Conservation (phyloP, 2,888 invertebrate genomes). For the Sussaba pulchella region DNA sequence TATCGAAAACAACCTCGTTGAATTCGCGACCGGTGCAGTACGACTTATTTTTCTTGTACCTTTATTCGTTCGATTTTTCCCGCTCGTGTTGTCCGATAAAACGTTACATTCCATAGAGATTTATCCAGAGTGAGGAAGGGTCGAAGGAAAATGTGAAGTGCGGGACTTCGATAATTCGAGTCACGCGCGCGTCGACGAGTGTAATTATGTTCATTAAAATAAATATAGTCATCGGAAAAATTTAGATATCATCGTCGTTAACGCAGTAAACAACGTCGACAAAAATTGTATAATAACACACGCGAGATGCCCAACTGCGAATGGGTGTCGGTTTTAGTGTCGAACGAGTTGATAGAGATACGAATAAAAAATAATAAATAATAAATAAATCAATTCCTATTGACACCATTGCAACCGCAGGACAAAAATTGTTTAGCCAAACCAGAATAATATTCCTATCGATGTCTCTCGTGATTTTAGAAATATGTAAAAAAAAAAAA, state of each 20-base stretch:
- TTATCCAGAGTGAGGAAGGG: slow-evolving; percentile 6
- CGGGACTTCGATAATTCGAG: background rate
- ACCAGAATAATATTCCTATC: slow-evolving; percentile 38
- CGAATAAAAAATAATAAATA: background rate
- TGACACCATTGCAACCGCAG: slow-evolving; percentile 35
- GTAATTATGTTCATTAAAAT: slow-evolving; percentile 48
- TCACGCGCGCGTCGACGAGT: slow-evolving; percentile 42
- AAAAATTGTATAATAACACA: slow-evolving; percentile 28
- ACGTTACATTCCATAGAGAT: slow-evolving; percentile 45
- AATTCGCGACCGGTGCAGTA: slow-evolving; percentile 1
- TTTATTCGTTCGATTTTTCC: slow-evolving; percentile 1
- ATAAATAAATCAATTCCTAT: slow-evolving; percentile 22
- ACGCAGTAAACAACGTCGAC: slow-evolving; percentile 41
- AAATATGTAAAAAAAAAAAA: slow-evolving; percentile 54
- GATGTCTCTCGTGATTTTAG: slow-evolving; percentile 49
- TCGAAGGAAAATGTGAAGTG: background rate
- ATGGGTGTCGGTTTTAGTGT: slow-evolving; percentile 38
- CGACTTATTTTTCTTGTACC: slow-evolving; percentile 1
- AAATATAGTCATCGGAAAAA: slow-evolving; percentile 53
- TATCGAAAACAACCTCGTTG: background rate
- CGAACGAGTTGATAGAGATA: slow-evolving; percentile 20
- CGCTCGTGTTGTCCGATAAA: slow-evolving; percentile 17
- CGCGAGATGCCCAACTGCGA: background rate
- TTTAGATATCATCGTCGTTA: slow-evolving; percentile 24
- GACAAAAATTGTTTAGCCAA: slow-evolving; percentile 28